Base-by-base conservation (phyloP, 2,113 vertebrate genomes). In the Hydrolagus affinis region DNA sequence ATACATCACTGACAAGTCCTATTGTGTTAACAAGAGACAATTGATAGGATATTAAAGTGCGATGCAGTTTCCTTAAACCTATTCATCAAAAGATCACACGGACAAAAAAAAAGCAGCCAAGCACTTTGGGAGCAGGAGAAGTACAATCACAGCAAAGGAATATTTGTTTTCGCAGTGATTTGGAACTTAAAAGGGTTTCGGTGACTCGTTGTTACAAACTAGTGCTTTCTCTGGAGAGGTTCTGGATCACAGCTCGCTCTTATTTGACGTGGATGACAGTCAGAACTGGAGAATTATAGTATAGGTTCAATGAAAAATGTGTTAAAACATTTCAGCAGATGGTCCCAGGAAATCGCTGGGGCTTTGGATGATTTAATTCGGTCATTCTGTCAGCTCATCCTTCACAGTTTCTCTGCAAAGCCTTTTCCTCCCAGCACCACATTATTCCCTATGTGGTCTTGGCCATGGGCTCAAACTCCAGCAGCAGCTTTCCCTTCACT, bases 261-360 rank as follows among this genome's bases (percentile, higher is more conserved):
- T 62, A 64, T 23, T 28, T 28, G 59, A 83, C 78, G 30, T 83
- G 78, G 32, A 83, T 32, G 32, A 62, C 66, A 83, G 66, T 83
- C 60, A 66, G 62, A 83, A 19, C 78, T 66, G 78, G 78, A 83
- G 78, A 83, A 28, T 28, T 83, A 32, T 62, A 83, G 28, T 62
- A 83, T 66, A 32, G 59, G 23, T 83, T 83, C 60, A 83, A 83
- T 83, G 30, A 83, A 83, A 83, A 83, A 64, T 66, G 78, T 66
- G 62, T 83, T 83, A 83, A 75, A 83, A 83, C 78, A 66, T 64
- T 83, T 83, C 78, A 83, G 78, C 78, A 83, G 78, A 83, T 83
- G 78, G 60, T 83, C 44, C 28, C 15, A 66, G 28, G 60, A 66
- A 83, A 17, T 66, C 78, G 30, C 60, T 83, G 78, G 78, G 60